Evolutionary conservation across 2,797 vertebrate species (phyloP), one percentile per base, ranked within the genome.

Genomic region (Karalla daura): DNA sequence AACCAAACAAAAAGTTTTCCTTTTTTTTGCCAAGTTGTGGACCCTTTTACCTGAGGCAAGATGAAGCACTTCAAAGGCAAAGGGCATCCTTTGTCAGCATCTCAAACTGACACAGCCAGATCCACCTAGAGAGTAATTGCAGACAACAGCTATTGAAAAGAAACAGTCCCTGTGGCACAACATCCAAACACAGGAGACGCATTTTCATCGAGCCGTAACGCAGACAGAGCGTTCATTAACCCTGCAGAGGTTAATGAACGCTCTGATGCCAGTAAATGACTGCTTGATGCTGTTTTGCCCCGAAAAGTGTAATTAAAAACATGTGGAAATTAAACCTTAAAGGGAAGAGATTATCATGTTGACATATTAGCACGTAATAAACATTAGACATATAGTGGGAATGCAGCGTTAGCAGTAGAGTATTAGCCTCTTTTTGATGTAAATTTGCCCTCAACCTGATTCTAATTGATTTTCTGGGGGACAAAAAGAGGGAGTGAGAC

Each of bases 21-120:
- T 67, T 80, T 85, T 87, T 79, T 85, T 87, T 79, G 36, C 80
- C 76, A 74, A 88, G 72, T 86, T 83, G 36, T 75, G 70, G 82
- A 77, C 80, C 77, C 62, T 84, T 74, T 89, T 73, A 91, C 88
- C 89, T 81, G 78, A 86, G 89, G 89, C 89, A 76, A 88, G 86
- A 86, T 81, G 77, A 81, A 78, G 60, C 35, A 80, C 81, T 85
- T 92, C 88, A 90, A 90, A 92, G 81, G 78, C 73, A 83, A 76
- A 90, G 85, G 81, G 87, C 85, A 82, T 85, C 67, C 54, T 89
- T 86, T 87, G 87, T 87, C 85, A 89, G 89, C 81, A 82, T 76
- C 83, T 81, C 75, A 61, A 70, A 62, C 81, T 80, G 77, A 86
- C 82, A 85, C 82, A 74, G 66, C 20, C 35, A 59, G 62, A 80